phyloP scores from a whole-genome alignment of 2,113 vertebrate genomes.

The Ivindomyrus marchei region DNA sequence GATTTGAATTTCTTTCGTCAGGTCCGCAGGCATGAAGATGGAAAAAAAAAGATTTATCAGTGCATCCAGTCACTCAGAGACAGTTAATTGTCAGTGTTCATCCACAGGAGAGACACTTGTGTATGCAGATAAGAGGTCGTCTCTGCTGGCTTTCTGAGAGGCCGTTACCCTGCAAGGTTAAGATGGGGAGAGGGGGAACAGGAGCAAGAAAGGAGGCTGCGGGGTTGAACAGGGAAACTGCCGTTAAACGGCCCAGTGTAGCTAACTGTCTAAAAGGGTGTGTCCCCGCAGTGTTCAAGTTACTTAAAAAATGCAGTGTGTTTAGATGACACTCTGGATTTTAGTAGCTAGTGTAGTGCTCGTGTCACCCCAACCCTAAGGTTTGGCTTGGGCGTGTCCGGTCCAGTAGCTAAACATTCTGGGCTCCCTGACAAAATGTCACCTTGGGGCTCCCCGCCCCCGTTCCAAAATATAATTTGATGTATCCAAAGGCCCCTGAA shows the following conservation, averaged over 20 bases:
- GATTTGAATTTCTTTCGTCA: neutral
- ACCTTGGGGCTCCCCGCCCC: neutral
- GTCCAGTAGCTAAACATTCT: neutral
- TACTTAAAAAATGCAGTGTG: neutral
- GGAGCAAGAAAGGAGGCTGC: neutral
- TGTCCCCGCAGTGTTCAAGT: neutral
- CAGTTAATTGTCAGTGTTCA: constrained; percentile 26
- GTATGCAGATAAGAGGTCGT: constrained; percentile 13
- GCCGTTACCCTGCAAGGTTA: constrained; percentile 11
- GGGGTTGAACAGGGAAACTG: neutral
- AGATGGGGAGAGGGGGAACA: neutral
- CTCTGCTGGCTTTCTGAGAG: neutral
- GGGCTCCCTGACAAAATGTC: neutral
- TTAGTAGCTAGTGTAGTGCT: neutral
- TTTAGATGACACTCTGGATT: neutral
- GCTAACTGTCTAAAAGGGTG: neutral
- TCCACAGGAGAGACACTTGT: constrained; percentile 13
- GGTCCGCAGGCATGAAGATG: neutral
- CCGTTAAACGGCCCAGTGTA: neutral
- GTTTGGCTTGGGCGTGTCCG: neutral
- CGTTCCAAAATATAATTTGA: neutral
- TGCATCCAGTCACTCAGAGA: constrained; percentile 20
- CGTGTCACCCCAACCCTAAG: neutral
- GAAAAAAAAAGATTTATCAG: constrained; percentile 18
- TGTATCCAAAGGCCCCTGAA: neutral